Conservation (phyloP, 2,888 invertebrate species). For the Cephus pygmeus region DNA sequence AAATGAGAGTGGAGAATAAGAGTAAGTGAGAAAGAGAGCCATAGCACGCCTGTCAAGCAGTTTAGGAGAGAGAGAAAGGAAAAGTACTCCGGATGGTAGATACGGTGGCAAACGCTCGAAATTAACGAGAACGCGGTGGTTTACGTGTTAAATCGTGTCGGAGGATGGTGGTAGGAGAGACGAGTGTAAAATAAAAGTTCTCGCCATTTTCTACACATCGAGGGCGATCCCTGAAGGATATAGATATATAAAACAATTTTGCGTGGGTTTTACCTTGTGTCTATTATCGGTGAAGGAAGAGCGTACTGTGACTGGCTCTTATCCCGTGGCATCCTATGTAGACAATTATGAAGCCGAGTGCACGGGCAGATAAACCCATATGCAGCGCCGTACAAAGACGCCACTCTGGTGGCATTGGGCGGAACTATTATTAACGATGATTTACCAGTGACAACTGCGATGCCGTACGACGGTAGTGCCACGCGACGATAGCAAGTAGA, state of each 20-base stretch:
- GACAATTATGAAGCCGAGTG: not conserved
- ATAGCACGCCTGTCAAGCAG: not conserved
- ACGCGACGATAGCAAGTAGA: not conserved
- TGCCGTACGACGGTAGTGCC: not conserved
- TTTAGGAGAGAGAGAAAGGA: slow-evolving; percentile 5
- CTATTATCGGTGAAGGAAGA: not conserved
- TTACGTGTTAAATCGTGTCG: not conserved
- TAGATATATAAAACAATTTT: not conserved
- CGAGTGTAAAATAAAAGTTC: not conserved
- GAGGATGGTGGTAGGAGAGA: not conserved
- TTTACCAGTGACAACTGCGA: not conserved
- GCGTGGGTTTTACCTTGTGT: not conserved
- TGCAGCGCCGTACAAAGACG: not conserved
- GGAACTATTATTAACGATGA: not conserved
- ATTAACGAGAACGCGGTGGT: slow-evolving; percentile 11
- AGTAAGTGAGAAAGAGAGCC: slow-evolving; percentile 19
- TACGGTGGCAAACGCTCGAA: not conserved
- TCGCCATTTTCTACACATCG: not conserved
- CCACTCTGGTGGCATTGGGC: not conserved
- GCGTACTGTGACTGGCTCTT: not conserved
- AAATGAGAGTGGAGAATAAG: slow-evolving; percentile 2
- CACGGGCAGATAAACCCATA: not conserved
- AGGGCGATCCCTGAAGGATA: not conserved
- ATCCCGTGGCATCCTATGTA: not conserved
- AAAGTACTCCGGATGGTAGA: slow-evolving; percentile 3